These are phyloP conservation scores for Sebastes vulpes DNA, from an alignment of 2,797 vertebrate genomes.

Conservation along the genomic window DNA sequence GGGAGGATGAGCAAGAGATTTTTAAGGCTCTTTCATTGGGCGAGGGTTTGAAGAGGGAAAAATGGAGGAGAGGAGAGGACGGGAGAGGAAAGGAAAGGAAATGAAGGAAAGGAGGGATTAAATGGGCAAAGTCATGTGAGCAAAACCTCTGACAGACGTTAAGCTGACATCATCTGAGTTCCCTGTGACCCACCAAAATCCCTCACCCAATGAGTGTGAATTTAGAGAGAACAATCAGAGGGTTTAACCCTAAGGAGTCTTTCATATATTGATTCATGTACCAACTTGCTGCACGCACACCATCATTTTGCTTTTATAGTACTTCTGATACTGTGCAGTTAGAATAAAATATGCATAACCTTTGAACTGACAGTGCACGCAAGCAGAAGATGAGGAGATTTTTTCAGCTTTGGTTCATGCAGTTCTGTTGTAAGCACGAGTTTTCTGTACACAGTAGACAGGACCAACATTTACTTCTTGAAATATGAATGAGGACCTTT, in stretches of 20 bases:
- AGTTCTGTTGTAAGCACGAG: slow-evolving; percentile 5
- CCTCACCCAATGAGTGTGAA: background rate
- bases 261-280: background rate
- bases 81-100: background rate
- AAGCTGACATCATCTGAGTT: slow-evolving; percentile 21
- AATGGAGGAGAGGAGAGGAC: slow-evolving; percentile 7
- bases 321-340: background rate
- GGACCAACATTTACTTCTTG: slow-evolving; percentile 36
- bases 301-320: background rate
- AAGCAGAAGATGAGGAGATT: background rate
- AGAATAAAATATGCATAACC: background rate
- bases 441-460: slow-evolving; percentile 13
- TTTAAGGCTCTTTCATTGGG: slow-evolving; percentile 56
- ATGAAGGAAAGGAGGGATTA: slow-evolving; percentile 29
- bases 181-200: slow-evolving; percentile 17
- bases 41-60: slow-evolving; percentile 24
- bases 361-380: background rate
- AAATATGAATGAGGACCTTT: slow-evolving; percentile 72
- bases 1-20: slow-evolving; percentile 61
- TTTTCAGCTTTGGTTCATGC: background rate
- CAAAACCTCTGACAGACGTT: slow-evolving; percentile 36
- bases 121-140: slow-evolving; percentile 35
- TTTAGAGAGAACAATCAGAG: background rate
- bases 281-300: background rate
- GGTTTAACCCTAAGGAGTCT: background rate